Evolutionary conservation across 1,140 invertebrate species (phyloP), one percentile per base, ranked within the genome.

Genomic region (Brachionus rubens): DNA sequence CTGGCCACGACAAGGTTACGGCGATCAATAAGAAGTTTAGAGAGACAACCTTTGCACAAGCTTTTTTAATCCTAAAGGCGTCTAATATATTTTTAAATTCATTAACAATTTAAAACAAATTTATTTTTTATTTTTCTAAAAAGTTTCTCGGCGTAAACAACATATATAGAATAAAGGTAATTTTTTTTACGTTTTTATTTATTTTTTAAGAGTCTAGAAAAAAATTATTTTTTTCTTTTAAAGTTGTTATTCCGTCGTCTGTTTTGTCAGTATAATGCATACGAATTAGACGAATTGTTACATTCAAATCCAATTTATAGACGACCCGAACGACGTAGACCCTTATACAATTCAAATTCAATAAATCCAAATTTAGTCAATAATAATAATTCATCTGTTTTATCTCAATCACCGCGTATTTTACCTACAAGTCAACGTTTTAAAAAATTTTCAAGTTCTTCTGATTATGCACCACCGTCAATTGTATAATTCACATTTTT

Each of bases 91-190:
- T n/a, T n/a, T n/a, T n/a, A n/a, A n/a, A n/a, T n/a, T n/a, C n/a
- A n/a, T n/a, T n/a, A n/a, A n/a, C n/a, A n/a, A n/a, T n/a, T n/a
- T n/a, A n/a, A n/a, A n/a, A n/a, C n/a, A n/a, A n/a, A n/a, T n/a
- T n/a, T n/a, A n/a, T n/a, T n/a, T 7, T 30, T 70, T 47, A 7
- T n/a, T 47, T 33, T 47, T n/a, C n/a, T n/a, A n/a, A n/a, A n/a
- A 24, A 70, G 65, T 50, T 70, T 40, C 68, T 72, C 41, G 68
- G 68, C 26, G 68, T 72, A 26, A 72, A 72, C 24, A 72, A 72
- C 24, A 50, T 54, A 3, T 50, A 72, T 46, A 12, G 68, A 54
- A 72, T 72, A 16, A 48, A 72, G 24, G 68, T 72, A 72, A 40
- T 3, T n/a, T 19, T 19, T 16, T 59, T 16, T 59, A 43, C 41